Evolutionary conservation across 1,140 invertebrate genomes (phyloP).

Genomic region (Cyrtorhinus lividipennis): DNA sequence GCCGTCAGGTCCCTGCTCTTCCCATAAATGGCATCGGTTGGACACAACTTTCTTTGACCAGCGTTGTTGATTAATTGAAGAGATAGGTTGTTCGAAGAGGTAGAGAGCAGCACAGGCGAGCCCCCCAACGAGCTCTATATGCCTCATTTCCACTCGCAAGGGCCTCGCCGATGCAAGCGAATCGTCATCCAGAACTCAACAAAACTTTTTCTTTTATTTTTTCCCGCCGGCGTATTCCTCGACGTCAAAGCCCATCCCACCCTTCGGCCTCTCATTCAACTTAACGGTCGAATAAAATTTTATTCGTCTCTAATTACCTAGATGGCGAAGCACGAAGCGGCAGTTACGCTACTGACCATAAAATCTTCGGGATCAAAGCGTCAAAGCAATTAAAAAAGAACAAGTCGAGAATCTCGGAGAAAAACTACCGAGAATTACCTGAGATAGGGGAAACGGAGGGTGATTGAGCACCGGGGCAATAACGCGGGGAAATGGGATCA

Average conservation of each 20-base stretch:
- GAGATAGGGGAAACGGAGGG: neutral
- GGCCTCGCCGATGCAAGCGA: neutral
- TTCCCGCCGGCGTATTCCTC: neutral
- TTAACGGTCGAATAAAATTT: neutral
- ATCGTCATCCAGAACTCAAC: neutral
- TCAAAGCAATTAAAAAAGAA: neutral
- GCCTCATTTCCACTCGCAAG: too few relatives aligned
- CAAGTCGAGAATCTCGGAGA: neutral
- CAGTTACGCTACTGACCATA: neutral
- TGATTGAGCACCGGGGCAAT: neutral
- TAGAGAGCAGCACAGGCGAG: neutral
- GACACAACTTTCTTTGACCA: neutral
- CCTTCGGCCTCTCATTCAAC: too few relatives aligned
- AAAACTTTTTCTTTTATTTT: neutral
- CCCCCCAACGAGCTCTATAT: neutral
- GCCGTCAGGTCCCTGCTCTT: neutral
- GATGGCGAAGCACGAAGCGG: neutral
- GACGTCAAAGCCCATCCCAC: neutral
- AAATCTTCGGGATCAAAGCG: neutral
- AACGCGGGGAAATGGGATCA: too few relatives aligned
- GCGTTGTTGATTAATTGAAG: neutral
- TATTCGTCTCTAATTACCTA: neutral
- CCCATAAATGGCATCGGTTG: neutral
- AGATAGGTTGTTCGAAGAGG: neutral
- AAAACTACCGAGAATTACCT: neutral